These are phyloP conservation scores for Lasaia peninsularis DNA, from an alignment of 1,140 invertebrate genomes.

Conservation along the genomic window DNA sequence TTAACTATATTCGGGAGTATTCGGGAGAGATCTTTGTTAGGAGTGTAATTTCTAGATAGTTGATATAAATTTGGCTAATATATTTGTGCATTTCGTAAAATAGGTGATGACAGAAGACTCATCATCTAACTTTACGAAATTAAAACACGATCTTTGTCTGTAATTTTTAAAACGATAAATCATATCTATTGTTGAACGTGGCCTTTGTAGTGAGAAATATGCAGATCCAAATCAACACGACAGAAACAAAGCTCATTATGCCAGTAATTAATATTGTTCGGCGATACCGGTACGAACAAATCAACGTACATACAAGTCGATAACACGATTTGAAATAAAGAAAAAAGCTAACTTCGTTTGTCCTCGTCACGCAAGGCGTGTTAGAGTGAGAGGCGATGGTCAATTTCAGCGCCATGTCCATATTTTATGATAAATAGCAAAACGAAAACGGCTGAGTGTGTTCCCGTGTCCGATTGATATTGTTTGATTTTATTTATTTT, in stretches of 20 bases:
- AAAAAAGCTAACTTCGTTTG: conserved; percentile 30
- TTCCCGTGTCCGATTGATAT: conserved; percentile 66
- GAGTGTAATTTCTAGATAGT: too few relatives aligned
- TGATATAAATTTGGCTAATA: too few relatives aligned
- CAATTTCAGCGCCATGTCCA: conserved; percentile 47
- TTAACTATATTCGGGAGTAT: too few relatives aligned
- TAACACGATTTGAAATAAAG: conserved; percentile 52
- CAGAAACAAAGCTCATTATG: conserved; percentile 61
- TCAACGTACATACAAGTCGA: conserved; percentile 53
- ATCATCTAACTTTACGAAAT: neutral
- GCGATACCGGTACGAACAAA: conserved; percentile 55
- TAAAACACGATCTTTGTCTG: conserved; percentile 1
- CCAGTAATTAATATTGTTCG: conserved; percentile 63
- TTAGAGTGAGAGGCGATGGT: conserved; percentile 35
- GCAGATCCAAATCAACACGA: conserved; percentile 40
- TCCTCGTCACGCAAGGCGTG: conserved; percentile 31
- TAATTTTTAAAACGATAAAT: conserved; percentile 9
- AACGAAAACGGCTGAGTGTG: conserved; percentile 51
- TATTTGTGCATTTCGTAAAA: too few relatives aligned
- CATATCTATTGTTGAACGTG: conserved; percentile 13
- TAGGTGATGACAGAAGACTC: too few relatives aligned
- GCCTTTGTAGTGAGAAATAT: conserved; percentile 28
- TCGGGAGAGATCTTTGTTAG: too few relatives aligned
- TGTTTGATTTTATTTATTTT: conserved; percentile 66
- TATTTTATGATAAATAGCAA: conserved; percentile 68